These are phyloP conservation scores for Ephydatia muelleri DNA, from an alignment of 37 sponge, comb jelly and placozoan species.

Conservation along the genomic window DNA sequence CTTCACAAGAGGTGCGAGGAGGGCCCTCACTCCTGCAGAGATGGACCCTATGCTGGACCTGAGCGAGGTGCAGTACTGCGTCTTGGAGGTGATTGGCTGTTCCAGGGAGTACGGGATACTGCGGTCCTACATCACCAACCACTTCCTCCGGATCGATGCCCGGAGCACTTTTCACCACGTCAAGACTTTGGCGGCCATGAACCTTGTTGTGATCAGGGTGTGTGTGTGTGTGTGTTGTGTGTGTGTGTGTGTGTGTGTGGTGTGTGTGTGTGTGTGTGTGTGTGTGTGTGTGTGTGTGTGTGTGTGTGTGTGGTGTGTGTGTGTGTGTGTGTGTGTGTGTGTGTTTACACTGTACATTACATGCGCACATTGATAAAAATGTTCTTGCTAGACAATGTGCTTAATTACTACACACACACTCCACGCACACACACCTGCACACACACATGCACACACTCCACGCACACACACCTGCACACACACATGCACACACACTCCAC, in stretches of 20 bases:
- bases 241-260: no score
- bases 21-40: conserved; percentile 5
- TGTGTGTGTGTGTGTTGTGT: not conserved
- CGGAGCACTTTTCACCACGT: conserved; percentile 63
- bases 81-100: conserved; percentile 57
- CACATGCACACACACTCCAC: no score
- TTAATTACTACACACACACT: no score
- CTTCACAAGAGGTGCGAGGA: conserved; percentile 48
- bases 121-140: conserved; percentile 37
- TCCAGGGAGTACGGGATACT: conserved; percentile 38
- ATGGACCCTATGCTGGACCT: conserved; percentile 16
- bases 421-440: no score
- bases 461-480: no score
- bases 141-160: conserved; percentile 50
- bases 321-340: no score
- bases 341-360: not conserved
- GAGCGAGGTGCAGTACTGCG: conserved; percentile 39
- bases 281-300: not conserved
- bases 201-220: conserved; percentile 35
- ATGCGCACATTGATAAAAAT: no score
- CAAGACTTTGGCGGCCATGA: conserved; percentile 4
- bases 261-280: no score
- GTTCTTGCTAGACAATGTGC: no score
- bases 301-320: no score
- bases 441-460: no score